phyloP scores from a whole-genome alignment of 2,797 vertebrate genomes.

The Pteropus rufus region DNA sequence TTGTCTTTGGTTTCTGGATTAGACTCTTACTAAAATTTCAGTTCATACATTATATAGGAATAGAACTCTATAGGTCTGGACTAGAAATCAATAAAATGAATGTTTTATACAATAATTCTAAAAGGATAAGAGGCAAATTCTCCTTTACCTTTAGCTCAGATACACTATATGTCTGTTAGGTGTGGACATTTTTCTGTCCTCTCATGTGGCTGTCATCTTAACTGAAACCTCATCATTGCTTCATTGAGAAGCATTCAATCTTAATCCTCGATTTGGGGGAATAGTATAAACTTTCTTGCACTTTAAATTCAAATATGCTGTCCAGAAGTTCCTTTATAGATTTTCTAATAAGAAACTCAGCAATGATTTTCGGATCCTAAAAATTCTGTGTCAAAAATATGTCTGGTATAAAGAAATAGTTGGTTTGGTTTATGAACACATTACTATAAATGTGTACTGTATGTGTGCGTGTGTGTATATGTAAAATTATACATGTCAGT shows the following conservation, averaged over 20 bases:
- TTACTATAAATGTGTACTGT: background rate
- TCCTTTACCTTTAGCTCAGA: background rate
- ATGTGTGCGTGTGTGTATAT: background rate
- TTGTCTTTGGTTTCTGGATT: background rate
- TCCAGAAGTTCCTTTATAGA: background rate
- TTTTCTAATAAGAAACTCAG: background rate
- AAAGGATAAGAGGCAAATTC: background rate
- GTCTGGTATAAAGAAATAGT: background rate
- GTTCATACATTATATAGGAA: background rate
- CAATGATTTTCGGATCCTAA: background rate
- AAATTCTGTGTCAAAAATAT: background rate
- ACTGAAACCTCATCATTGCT: background rate
- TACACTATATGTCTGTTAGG: background rate
- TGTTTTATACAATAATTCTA: background rate
- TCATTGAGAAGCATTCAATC: background rate
- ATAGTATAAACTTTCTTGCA: background rate
- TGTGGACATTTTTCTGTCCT: background rate
- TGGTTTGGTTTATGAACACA: background rate
- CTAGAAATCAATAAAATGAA: background rate
- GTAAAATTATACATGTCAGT: background rate
- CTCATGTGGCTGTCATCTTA: background rate
- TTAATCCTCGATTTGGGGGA: background rate
- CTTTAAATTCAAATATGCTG: background rate
- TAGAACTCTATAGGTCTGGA: background rate
- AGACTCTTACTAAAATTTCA: background rate